Conservation (phyloP, 2,113 vertebrate species). For the Cheirogaleus medius region DNA sequence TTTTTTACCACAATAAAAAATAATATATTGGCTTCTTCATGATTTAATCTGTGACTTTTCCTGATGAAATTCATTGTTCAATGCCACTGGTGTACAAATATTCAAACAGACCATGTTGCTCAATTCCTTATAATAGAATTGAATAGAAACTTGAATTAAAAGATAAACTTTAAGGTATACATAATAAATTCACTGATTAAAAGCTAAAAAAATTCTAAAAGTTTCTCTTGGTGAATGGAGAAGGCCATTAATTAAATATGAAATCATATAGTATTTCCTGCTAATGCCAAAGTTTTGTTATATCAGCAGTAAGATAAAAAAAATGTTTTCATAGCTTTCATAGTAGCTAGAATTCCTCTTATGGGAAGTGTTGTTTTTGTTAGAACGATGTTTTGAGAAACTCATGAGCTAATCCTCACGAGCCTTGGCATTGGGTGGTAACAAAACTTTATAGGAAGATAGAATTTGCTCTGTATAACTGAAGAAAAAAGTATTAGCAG, state of each 20-base stretch:
- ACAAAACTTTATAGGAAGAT: background rate
- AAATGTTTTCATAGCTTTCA: background rate
- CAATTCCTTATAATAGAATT: conserved; percentile 46
- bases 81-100: background rate
- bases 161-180: conserved; percentile 77
- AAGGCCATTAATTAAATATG: background rate
- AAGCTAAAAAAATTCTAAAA: conserved; percentile 23
- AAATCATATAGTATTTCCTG: background rate
- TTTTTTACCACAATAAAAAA: background rate
- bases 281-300: background rate
- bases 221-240: background rate
- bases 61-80: background rate
- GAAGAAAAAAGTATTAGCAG: background rate
- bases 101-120: conserved; percentile 2
- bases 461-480: background rate
- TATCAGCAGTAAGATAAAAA: background rate
- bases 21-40: background rate
- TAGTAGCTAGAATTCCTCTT: background rate
- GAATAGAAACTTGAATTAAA: conserved; percentile 57
- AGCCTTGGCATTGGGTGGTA: background rate
- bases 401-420: background rate
- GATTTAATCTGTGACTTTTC: conserved; percentile 14
- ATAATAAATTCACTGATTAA: conserved; percentile 71
- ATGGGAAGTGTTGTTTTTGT: background rate
- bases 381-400: background rate